Evolutionary conservation across 1,140 invertebrate species (phyloP), one percentile per base, ranked within the genome.

Genomic region (Drosophila carrolli): DNA sequence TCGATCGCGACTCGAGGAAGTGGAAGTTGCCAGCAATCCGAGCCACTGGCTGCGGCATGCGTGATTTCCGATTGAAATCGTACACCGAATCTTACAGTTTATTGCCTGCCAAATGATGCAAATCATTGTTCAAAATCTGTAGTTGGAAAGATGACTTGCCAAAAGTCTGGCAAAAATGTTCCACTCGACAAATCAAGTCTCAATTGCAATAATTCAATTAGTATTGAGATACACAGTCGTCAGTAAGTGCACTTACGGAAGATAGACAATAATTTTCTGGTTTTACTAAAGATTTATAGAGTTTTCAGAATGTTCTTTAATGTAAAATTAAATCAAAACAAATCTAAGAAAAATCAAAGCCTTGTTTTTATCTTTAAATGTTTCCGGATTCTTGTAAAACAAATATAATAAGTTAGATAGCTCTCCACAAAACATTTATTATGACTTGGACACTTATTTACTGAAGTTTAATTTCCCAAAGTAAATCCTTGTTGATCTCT

Each of bases 71-170:
- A 71, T 72, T 71, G 65, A 37, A 71, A 72, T 71, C 67, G 53
- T 58, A 71, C 32, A 41, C 43, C 66, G 70, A 48, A 57, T 72
- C 68, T 71, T 41, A 72, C 68, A 72, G 65, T 68, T 72, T 72
- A 72, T 72, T 72, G 68, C 68, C 65, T 72, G 66, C 68, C 68
- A 72, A 72, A 71, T 72, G 51, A 72, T 72, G 68, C 65, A 72
- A 72, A 72, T 71, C 68, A 71, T 72, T 58, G 53, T 72, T 58
- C 66, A 40, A 71, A 71, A 71, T 71, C 44, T 48, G 66, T n/a
- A 40, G 35, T 32, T 70, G 37, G 19, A 54, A 16, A 32, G 37
- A 59, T 72, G 68, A 72, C 68, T 72, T 35, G 68, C 44, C 68
- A 58, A 50, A 70, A 54, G 14, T 23, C 29, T 29, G 16, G 29